phyloP scores from a whole-genome alignment of 2,888 invertebrate species.

The Lottia gigantea region DNA sequence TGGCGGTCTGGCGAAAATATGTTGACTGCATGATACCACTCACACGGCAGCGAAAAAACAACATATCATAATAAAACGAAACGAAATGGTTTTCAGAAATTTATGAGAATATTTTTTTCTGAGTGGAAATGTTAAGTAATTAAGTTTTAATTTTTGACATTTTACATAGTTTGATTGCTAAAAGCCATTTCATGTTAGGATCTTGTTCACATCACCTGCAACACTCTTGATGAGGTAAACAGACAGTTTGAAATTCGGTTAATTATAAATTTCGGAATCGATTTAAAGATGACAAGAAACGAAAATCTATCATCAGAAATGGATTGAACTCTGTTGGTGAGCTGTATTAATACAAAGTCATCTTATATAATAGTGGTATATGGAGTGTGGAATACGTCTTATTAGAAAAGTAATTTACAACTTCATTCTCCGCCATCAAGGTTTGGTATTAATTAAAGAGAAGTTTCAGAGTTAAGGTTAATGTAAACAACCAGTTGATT shows the following conservation, averaged over 20 bases:
- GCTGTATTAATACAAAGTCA: neutral
- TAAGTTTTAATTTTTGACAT: slow-evolving; percentile 10
- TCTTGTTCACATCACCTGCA: slow-evolving; percentile 1
- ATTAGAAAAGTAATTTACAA: too few relatives aligned
- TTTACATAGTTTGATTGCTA: neutral
- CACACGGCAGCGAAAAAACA: neutral
- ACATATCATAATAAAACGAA: slow-evolving; percentile 7
- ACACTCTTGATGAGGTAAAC: slow-evolving; percentile 1
- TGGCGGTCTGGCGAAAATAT: slow-evolving; percentile 10
- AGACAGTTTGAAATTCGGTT: neutral
- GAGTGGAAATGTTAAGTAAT: slow-evolving; percentile 8
- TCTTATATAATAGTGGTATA: neutral
- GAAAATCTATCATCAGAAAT: slow-evolving; percentile 2
- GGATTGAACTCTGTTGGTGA: neutral
- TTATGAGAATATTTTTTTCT: slow-evolving; percentile 7
- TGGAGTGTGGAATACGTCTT: too few relatives aligned
- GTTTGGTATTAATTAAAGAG: too few relatives aligned
- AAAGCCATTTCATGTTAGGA: neutral
- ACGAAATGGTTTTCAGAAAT: slow-evolving; percentile 9
- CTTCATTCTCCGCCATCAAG: too few relatives aligned
- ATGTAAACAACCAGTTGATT: too few relatives aligned
- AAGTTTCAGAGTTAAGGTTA: too few relatives aligned
- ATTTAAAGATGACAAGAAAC: neutral
- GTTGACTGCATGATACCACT: neutral
- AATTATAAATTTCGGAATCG: slow-evolving; percentile 5